A percentile compares a stretch with the other conserved stretches of the same genome.
Evolutionary conservation across 2,888 invertebrate species (phyloP).

Genomic region (Drosophila anceps): DNA sequence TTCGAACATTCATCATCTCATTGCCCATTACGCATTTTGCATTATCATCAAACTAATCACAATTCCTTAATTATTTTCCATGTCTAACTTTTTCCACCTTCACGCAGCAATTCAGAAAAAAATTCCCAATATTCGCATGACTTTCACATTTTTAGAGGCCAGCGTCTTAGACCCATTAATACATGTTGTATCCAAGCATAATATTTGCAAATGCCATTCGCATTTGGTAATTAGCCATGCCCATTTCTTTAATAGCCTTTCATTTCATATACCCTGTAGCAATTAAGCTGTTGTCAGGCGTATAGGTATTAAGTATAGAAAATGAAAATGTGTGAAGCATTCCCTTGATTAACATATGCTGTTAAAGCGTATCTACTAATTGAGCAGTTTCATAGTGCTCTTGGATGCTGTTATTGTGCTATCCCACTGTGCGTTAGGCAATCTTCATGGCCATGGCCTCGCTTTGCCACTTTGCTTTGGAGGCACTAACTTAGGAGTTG

Average conservation of each 20-base stretch:
- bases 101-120: neutral
- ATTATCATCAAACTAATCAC: conserved; percentile 42
- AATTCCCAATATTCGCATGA: conserved; percentile 26
- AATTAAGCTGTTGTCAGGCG: neutral
- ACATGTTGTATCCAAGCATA: conserved; percentile 12
- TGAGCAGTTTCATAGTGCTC: neutral
- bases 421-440: conserved; percentile 54
- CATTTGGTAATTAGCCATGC: conserved; percentile 50
- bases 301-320: neutral
- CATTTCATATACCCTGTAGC: conserved; percentile 1
- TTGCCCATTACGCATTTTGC: conserved; percentile 11
- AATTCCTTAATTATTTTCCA: conserved; percentile 29
- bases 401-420: neutral
- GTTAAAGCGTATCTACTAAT: neutral
- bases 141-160: conserved; percentile 50
- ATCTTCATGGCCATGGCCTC: conserved; percentile 28
- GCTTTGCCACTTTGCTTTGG: conserved; percentile 26
- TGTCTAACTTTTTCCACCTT: neutral
- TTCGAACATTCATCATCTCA: neutral
- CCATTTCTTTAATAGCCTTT: conserved; percentile 43
- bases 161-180: conserved; percentile 24
- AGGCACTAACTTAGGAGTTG: conserved; percentile 11
- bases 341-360: neutral
- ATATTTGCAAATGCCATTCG: conserved; percentile 45
- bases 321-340: neutral